A percentile compares a stretch with the other conserved stretches of the same genome.
Conservation (phyloP, 2,113 vertebrate species). For the Tautogolabrus adspersus region DNA sequence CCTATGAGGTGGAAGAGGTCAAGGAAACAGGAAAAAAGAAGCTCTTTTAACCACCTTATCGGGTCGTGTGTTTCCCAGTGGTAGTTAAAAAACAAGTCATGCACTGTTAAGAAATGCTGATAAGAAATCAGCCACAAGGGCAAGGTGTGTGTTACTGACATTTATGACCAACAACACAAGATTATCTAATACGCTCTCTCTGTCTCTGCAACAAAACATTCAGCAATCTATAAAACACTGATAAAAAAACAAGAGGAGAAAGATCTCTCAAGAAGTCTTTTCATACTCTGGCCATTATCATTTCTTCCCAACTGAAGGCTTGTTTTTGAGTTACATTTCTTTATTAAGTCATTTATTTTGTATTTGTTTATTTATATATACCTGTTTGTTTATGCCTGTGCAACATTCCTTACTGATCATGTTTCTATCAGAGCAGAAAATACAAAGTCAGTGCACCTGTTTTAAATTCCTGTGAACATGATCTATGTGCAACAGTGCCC, state of each 20-base stretch:
- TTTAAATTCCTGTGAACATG: background rate
- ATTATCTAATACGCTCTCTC: background rate
- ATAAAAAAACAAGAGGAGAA: background rate
- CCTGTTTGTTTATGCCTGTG: too few relatives aligned
- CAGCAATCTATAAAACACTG: background rate
- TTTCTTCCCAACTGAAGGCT: background rate
- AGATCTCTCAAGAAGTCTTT: background rate
- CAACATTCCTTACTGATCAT: background rate
- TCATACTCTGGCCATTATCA: background rate
- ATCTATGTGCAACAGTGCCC: conserved; percentile 10
- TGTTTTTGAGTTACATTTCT: background rate
- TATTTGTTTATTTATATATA: too few relatives aligned
- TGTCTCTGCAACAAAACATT: conserved; percentile 2
- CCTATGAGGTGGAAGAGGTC: background rate
- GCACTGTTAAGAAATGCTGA: conserved; percentile 45
- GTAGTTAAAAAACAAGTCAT: conserved; percentile 46
- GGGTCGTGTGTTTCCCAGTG: conserved; percentile 20
- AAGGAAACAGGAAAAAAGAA: conserved; percentile 25
- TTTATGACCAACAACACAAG: conserved; percentile 27
- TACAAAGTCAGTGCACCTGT: background rate
- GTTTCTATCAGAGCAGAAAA: background rate
- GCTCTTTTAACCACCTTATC: conserved; percentile 16
- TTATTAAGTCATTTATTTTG: conserved; percentile 1
- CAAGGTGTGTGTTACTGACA: conserved; percentile 40
- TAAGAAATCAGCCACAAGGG: conserved; percentile 56